phyloP scores from a whole-genome alignment of 1,140 invertebrate species.

The Calliopsis andreniformis region DNA sequence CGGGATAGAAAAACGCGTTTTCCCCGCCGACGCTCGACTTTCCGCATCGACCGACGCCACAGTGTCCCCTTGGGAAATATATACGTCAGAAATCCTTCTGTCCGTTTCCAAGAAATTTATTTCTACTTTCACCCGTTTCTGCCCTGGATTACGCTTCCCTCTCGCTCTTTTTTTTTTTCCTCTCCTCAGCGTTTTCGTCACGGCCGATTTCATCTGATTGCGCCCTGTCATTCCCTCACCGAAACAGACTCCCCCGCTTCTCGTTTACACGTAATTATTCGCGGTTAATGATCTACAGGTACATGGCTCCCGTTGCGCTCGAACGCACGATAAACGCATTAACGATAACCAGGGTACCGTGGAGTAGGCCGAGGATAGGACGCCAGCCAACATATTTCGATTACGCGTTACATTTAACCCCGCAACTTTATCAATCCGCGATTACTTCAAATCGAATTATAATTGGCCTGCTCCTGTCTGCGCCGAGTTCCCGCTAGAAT shows the following conservation, averaged over 20 bases:
- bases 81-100: slow-evolving; percentile 47
- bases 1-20: slow-evolving; percentile 36
- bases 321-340: slow-evolving; percentile 11
- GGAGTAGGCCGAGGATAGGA: too few species aligned
- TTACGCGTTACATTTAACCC: neutral
- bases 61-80: slow-evolving; percentile 61
- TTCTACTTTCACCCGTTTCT: slow-evolving; percentile 19
- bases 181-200: too few species aligned
- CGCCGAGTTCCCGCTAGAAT: neutral
- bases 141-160: neutral
- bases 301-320: slow-evolving; percentile 7
- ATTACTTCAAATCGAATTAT: slow-evolving; percentile 2
- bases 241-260: neutral
- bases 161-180: too few species aligned
- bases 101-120: slow-evolving; percentile 61
- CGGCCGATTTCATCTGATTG: slow-evolving; percentile 1
- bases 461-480: neutral
- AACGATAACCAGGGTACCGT: slow-evolving; percentile 10
- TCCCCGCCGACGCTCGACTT: slow-evolving; percentile 41
- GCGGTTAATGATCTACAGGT: neutral
- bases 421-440: neutral
- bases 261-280: slow-evolving; percentile 9
- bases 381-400: slow-evolving; percentile 25
- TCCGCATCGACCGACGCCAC: slow-evolving; percentile 22
- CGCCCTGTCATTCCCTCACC: neutral